Base-by-base conservation (phyloP, 2,797 vertebrate genomes). In the Sebastes iracundus region DNA sequence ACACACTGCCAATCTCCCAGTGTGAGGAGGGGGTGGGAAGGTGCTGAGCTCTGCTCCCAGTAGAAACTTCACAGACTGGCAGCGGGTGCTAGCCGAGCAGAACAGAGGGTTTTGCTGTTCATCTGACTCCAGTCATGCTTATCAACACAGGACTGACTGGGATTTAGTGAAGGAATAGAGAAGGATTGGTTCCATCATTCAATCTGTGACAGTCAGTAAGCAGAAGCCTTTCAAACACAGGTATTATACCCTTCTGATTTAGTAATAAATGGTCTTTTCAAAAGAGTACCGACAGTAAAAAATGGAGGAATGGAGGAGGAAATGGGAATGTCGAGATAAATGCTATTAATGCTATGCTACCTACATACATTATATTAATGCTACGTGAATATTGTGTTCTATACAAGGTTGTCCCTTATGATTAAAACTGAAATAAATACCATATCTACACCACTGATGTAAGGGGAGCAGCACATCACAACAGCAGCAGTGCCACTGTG, bases 81-180 rank as follows among this genome's bases (percentile, higher is more conserved):
- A 84, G 70, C 86, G 75, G 86, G 81, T 79, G 79, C 72, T 76
- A 87, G 90, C 79, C 18, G 85, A 91, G 87, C 88, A 87, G 85
- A 91, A 90, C 84, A 81, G 83, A 91, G 82, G 89, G 87, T 92
- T 94, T 88, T 69, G 77, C 85, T 93, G 86, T 88, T 93, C 83
- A 91, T 93, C 88, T 90, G 82, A 77, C 81, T 84, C 77, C 68
- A 88, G 88, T 90, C 90, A 88, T 85, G 88, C 90, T 90, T 84
- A 91, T 93, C 88, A 83, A 90, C 73, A 82, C 64, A 70, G 79
- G 75, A 84, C 72, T 91, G 84, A 84, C 66, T 83, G 83, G 79
- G 84, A 75, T 92, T 90, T 72, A 82, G 75, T 72, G 62, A 73
- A 80, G 77, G 75, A 83, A 84, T 49, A 62, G 52, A 86, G 75